Base-by-base conservation (phyloP, 2,113 vertebrate species). In the Columba janthina region DNA sequence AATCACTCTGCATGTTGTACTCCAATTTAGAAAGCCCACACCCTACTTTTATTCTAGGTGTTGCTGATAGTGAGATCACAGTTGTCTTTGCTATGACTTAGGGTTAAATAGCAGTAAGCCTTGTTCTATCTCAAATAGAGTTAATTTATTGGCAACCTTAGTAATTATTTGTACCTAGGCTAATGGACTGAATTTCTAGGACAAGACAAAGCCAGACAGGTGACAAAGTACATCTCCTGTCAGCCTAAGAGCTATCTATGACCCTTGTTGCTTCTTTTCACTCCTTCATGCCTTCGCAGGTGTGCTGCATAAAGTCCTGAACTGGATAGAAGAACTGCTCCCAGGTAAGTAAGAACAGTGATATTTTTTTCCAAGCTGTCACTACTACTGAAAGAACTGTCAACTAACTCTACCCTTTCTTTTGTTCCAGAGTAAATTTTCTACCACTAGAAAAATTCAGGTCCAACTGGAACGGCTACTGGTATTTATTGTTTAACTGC, bases 1-100 rank as follows among this genome's bases (percentile, higher is more conserved):
- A 97, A 97, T 96, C 70, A 93, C 54, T 87, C 26, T 93, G 56
- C 46, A 56, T 73, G 76, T 62, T 94, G 92, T 94, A 93, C 69
- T 89, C 82, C 77, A 93, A 78, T 96, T 97, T 97, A 56, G 44
- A 46, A 46, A 19, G 44, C 44, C 44, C 19, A 10, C 13, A 5
- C 5, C 6, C 15, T 81, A 5, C 28, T 77, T 93, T 51, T 40
- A 72, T 44, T 6, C 14, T 51, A 14, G 12, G 6, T 61, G 36
- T 56, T 81, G 18, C 46, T 42, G 6, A 36, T 42, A 67, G 61
- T 22, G 28, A 85, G 25, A 58, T 50, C 46, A 28, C 46, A 91
- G 11, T 24, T 54, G 19, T 15, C 50, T 70, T 93, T 87, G 53
- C 53, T 11, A 11, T 24, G 7, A 36, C 53, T 62, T 62, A 48